Conservation (phyloP, 1,140 invertebrate species). For the Temnothorax longispinosus region DNA sequence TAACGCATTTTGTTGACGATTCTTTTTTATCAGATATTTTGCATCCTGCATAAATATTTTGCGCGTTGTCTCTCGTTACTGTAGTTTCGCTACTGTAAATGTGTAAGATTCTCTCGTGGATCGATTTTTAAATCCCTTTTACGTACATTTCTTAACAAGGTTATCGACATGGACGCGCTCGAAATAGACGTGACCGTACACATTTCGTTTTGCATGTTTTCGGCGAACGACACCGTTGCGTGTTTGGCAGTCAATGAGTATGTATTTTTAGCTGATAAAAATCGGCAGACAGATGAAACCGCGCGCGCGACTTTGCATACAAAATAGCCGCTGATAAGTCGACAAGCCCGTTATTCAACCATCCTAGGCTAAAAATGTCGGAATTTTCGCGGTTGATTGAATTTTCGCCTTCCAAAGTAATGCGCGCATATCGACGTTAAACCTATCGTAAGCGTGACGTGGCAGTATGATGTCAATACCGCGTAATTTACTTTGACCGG, state of each 20-base stretch:
- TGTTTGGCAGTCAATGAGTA: conserved; percentile 50
- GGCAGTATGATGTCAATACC: background rate
- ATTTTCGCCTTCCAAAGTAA: background rate
- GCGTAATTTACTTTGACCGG: conserved; percentile 5
- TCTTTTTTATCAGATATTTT: background rate
- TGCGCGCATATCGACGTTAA: background rate
- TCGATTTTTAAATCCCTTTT: background rate
- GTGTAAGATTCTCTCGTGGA: background rate
- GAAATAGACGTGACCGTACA: conserved; percentile 24
- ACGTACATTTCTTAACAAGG: background rate
- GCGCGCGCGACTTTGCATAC: background rate
- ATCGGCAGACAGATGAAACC: conserved; percentile 21
- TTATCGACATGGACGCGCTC: conserved; percentile 23
- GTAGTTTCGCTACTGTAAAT: background rate
- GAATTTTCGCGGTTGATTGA: background rate
- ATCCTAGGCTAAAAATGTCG: background rate
- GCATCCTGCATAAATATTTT: background rate
- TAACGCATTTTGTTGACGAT: background rate
- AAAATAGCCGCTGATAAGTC: conserved; percentile 4
- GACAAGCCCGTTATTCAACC: conserved; percentile 15
- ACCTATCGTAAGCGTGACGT: background rate
- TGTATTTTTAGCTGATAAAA: conserved; percentile 43
- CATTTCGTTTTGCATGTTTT: conserved; percentile 26
- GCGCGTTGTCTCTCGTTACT: background rate
- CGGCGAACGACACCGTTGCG: conserved; percentile 35